Conservation (phyloP, 37 sponge, comb jelly and placozoan species). For the Spongia lamella region DNA sequence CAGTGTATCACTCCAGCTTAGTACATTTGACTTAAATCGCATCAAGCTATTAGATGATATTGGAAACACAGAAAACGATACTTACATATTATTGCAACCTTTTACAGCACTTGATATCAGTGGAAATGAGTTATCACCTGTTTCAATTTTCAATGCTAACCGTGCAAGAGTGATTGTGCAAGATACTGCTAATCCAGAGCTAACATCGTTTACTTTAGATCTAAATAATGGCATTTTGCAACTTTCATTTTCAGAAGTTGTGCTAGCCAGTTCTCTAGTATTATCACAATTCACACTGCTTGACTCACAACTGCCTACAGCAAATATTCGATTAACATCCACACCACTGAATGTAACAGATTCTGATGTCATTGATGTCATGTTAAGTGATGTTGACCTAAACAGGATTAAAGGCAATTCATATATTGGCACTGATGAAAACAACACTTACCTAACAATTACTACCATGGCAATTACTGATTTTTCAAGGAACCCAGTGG, state of each 20-base stretch:
- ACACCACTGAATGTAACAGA: constrained; percentile 4
- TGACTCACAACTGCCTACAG: constrained; percentile 28
- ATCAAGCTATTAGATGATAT: constrained; percentile 50
- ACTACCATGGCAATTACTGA: constrained; percentile 49
- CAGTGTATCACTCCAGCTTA: constrained; percentile 47
- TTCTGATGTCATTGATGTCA: constrained; percentile 29
- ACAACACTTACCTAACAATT: constrained; percentile 59
- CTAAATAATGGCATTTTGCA: constrained; percentile 51
- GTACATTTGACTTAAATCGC: constrained; percentile 55
- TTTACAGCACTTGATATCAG: constrained; percentile 52
- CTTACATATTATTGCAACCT: constrained; percentile 60
- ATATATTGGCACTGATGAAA: constrained; percentile 39
- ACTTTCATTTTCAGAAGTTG: constrained; percentile 78
- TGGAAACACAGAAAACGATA: constrained; percentile 36
- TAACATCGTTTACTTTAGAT: constrained; percentile 65
- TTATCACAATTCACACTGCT: constrained; percentile 63
- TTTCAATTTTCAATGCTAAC: constrained; percentile 37
- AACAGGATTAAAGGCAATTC: constrained; percentile 49
- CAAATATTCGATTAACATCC: constrained; percentile 9
- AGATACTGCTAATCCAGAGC: constrained; percentile 62
- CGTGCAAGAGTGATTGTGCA: constrained; percentile 41
- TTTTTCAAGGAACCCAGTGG: constrained; percentile 55
- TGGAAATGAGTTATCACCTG: constrained; percentile 23
- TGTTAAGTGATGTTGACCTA: constrained; percentile 40
- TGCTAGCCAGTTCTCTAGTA: constrained; percentile 42